phyloP scores from a whole-genome alignment of 2,888 invertebrate species.

The Melanophora roralis region DNA sequence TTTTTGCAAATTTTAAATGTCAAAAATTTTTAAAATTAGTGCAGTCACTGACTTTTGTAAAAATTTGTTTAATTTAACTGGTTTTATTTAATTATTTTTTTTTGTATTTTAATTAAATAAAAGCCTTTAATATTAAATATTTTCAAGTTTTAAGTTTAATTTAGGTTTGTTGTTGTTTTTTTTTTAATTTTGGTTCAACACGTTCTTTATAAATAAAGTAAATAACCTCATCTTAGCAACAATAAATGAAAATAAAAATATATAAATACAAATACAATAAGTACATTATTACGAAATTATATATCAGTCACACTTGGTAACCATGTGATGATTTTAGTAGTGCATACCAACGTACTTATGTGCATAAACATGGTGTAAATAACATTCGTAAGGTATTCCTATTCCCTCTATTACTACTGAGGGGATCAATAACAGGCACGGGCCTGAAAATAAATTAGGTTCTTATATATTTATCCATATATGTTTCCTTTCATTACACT shows the following conservation, averaged over 20 bases:
- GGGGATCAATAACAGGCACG: not conserved
- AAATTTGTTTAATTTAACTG: not conserved
- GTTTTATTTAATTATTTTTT: not conserved
- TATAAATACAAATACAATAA: slow-evolving; percentile 1
- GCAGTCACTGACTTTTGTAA: slow-evolving; percentile 36
- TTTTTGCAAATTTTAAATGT: slow-evolving; percentile 23
- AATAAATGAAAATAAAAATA: slow-evolving; percentile 9
- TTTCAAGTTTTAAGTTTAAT: slow-evolving; percentile 34
- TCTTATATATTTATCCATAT: too few relatives aligned
- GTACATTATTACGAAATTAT: not conserved
- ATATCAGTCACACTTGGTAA: slow-evolving; percentile 54
- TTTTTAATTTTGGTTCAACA: slow-evolving; percentile 16
- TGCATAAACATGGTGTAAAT: not conserved
- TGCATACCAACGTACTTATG: slow-evolving; percentile 27
- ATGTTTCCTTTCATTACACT: too few relatives aligned
- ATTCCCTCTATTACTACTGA: not conserved
- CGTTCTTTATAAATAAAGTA: slow-evolving; percentile 22
- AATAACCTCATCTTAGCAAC: slow-evolving; percentile 32
- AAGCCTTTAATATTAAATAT: slow-evolving; percentile 20
- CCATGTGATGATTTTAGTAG: slow-evolving; percentile 29
- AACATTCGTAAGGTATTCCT: too few relatives aligned
- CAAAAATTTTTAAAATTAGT: slow-evolving; percentile 27
- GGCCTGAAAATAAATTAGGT: too few relatives aligned
- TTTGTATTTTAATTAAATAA: not conserved
- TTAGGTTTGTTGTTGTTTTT: not conserved